Conservation (phyloP, 2,888 invertebrate species). For the Bombyx huttoni region DNA sequence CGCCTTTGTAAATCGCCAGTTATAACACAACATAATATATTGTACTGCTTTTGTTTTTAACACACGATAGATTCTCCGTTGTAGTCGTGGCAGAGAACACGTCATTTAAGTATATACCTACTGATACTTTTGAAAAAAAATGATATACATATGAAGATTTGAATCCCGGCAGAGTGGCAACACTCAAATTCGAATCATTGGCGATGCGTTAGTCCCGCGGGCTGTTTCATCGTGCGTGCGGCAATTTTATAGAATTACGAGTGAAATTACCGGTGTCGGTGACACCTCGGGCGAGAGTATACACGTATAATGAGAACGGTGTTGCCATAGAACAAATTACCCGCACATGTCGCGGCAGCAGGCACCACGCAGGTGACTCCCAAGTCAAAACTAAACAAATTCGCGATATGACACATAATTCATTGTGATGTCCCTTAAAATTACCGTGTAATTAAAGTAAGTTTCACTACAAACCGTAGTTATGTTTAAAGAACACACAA, state of each 20-base stretch:
- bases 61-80: no score
- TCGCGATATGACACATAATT: not conserved
- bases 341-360: constrained; percentile 66
- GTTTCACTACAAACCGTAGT: no score
- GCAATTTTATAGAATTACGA: constrained; percentile 57
- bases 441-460: no score
- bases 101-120: no score
- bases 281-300: constrained; percentile 54
- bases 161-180: not conserved
- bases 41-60: no score
- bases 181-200: constrained; percentile 12
- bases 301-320: constrained; percentile 53
- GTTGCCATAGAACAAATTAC: constrained; percentile 54
- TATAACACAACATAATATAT: no score
- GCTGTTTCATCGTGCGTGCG: constrained; percentile 43
- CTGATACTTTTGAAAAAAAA: no score
- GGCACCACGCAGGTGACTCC: constrained; percentile 51
- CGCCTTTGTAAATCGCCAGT: no score
- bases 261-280: constrained; percentile 49
- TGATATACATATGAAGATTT: not conserved
- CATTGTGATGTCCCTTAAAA: not conserved
- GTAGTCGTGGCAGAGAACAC: no score
- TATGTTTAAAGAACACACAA: no score
- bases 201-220: constrained; percentile 28
- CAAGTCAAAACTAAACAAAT: constrained; percentile 1